Evolutionary conservation across 2,888 invertebrate genomes (phyloP).

Genomic region (Sinodicranocentrus sp.): DNA sequence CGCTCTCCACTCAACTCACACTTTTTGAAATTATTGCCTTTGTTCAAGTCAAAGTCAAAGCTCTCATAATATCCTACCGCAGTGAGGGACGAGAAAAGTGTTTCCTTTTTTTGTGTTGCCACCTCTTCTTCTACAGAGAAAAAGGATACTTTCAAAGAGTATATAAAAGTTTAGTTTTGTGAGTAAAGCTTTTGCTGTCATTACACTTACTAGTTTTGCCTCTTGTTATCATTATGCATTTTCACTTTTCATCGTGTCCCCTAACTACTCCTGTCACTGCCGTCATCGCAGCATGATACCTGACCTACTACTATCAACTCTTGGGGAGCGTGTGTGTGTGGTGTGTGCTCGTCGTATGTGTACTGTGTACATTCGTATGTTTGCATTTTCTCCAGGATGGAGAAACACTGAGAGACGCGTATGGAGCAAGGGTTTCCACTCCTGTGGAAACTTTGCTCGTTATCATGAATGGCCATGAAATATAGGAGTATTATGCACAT

Average conservation of each 20-base stretch:
- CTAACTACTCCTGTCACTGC: constrained; percentile 20
- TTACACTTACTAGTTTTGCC: background rate
- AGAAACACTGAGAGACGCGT: too few species aligned
- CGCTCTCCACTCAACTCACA: background rate
- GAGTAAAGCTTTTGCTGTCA: background rate
- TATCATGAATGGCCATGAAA: constrained; percentile 38
- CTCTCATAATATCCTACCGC: constrained; percentile 16
- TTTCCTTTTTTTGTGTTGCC: background rate
- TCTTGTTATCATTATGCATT: constrained; percentile 28
- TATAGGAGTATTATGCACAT: constrained; percentile 39
- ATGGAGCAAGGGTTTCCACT: too few species aligned
- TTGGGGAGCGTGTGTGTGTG: background rate
- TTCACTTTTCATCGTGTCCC: constrained; percentile 28
- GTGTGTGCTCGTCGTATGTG: background rate
- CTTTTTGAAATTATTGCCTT: constrained; percentile 29
- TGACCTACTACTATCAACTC: constrained; percentile 35
- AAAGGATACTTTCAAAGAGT: background rate
- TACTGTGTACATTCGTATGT: background rate
- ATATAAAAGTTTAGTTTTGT: background rate
- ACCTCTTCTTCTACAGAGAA: background rate
- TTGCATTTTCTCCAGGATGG: background rate
- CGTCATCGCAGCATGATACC: constrained; percentile 41
- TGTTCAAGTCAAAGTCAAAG: constrained; percentile 25
- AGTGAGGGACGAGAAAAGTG: background rate
- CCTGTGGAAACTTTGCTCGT: constrained; percentile 43